Base-by-base conservation (phyloP, 2,888 invertebrate species). In the Nematopogon swammerdamellus region DNA sequence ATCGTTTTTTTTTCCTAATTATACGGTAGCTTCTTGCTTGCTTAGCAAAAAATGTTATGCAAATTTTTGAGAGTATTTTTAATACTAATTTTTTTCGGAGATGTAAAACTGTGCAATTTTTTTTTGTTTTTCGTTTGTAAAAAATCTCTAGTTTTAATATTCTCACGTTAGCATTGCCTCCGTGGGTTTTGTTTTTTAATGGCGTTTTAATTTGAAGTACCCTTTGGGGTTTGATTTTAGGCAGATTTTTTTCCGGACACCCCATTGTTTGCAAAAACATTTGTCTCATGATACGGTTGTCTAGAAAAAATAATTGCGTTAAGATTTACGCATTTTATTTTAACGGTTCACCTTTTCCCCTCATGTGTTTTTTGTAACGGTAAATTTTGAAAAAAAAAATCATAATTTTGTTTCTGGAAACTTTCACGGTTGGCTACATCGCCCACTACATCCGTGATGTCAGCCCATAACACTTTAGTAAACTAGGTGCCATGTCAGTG, bases 141-240 rank as follows among this genome's bases (percentile, higher is more conserved):
- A 71, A 64, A 54, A 50, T 50, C 51, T 6, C 36, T 14, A 54
- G 58, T 58, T 68, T 72, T 79, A 76, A 79, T 79, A 72, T 76
- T 79, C 79, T 75, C 77, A 77, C 77, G 76, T 79, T 75, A 75
- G 66, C 67, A 57, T 63, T 57, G 46, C 25, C 46, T 59, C 59
- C 47, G 46, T 45, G 51, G 52, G 48, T 56, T 62, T 65, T 65
- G 71, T 72, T 68, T 70, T 75, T 65, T 76, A 79, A 79, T 71
- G 75, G 72, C 63, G 70, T 64, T 79, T 79, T 77, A 79, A 79
- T 79, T 79, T 79, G 77, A 71, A 77, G 76, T 70, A 67, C 72
- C 65, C 77, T 79, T 72, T 75, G 76, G 77, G 77, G 79, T 77
- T 79, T 79, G 75, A 72, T 73, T 74, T 65, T 61, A 56, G 58